These are phyloP conservation scores for Polydrusus tereticollis DNA, from an alignment of 2,888 invertebrate species.

Conservation along the genomic window DNA sequence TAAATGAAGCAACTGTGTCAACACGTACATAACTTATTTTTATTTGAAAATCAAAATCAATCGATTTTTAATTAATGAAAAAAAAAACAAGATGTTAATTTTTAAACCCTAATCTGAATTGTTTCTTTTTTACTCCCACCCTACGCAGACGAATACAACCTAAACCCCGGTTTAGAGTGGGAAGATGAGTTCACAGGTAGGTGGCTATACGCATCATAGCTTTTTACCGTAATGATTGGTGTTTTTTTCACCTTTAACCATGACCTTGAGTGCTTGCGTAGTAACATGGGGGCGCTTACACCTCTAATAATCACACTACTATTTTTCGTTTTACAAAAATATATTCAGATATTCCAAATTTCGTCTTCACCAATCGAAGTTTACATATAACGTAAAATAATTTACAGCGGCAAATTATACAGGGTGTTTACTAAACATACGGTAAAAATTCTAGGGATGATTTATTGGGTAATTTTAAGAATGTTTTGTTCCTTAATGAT, in stretches of 20 bases:
- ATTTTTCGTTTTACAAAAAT: not conserved
- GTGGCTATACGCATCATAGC: constrained; percentile 68
- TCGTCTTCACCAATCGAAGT: no score
- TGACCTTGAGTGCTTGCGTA: constrained; percentile 24
- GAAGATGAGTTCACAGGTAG: constrained; percentile 99
- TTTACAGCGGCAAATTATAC: no score
- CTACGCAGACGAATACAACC: constrained; percentile 93
- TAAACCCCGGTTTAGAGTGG: constrained; percentile 99
- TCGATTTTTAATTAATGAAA: not conserved
- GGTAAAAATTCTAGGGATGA: no score
- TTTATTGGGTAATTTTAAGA: no score
- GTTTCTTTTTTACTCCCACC: constrained; percentile 69
- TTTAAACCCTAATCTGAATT: constrained; percentile 52
- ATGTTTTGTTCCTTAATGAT: no score
- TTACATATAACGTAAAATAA: no score
- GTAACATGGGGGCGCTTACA: constrained; percentile 4
- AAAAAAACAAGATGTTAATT: not conserved
- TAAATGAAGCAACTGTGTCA: no score
- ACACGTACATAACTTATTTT: constrained; percentile 29
- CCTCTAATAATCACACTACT: not conserved
- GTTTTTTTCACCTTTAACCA: constrained; percentile 2
- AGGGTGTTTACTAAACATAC: no score
- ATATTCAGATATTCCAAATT: no score
- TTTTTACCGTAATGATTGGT: constrained; percentile 10
- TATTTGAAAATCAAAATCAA: constrained; percentile 6